phyloP scores from a whole-genome alignment of 2,797 vertebrate species.

The Leontopithecus rosalia region DNA sequence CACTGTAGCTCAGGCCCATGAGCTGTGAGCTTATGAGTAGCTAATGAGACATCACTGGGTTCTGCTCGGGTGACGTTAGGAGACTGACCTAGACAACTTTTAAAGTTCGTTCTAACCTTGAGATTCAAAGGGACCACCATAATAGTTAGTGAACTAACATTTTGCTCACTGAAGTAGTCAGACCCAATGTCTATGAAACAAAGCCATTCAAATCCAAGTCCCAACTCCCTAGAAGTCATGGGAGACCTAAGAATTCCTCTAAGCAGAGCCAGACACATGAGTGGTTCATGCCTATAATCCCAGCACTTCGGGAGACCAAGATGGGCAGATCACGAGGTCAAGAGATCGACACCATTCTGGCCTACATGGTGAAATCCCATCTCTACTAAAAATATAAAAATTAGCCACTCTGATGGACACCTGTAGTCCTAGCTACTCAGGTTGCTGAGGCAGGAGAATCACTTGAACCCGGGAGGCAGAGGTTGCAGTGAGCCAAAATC shows the following conservation, averaged over 20 bases:
- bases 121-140: not conserved
- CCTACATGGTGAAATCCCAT: too few relatives aligned
- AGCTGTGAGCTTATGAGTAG: not conserved
- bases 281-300: too few relatives aligned
- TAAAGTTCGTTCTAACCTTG: not conserved
- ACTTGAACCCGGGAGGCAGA: too few relatives aligned
- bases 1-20: not conserved
- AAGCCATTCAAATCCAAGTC: not conserved
- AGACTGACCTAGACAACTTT: not conserved
- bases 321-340: too few relatives aligned
- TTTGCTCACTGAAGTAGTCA: not conserved
- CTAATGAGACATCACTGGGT: not conserved
- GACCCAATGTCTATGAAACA: not conserved
- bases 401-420: too few relatives aligned
- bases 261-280: not conserved
- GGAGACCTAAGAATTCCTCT: not conserved
- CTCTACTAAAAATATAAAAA: too few relatives aligned
- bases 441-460: too few relatives aligned
- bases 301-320: too few relatives aligned
- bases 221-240: not conserved
- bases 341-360: too few relatives aligned
- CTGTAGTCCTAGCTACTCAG: too few relatives aligned
- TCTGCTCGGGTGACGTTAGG: not conserved
- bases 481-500: too few relatives aligned
- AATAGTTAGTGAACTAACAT: not conserved